Conservation (phyloP, 2,888 invertebrate genomes). For the Odontothrips loti region DNA sequence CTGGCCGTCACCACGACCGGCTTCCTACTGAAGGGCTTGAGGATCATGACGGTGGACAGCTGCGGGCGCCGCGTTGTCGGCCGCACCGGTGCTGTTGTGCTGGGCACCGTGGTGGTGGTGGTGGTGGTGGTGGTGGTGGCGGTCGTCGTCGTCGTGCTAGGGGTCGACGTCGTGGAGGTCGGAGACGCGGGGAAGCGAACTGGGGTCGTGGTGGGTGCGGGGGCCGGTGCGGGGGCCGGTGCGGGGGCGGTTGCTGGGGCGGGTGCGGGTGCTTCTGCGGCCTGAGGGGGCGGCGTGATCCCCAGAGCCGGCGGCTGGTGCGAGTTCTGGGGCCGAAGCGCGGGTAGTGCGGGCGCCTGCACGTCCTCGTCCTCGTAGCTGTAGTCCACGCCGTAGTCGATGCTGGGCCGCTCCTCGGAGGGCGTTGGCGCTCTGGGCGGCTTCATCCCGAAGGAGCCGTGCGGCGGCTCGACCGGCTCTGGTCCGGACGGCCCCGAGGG, state of each 20-base stretch:
- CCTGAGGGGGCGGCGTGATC: not conserved
- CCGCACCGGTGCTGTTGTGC: not conserved
- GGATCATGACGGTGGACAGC: slow-evolving; percentile 12
- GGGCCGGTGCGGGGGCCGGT: not conserved
- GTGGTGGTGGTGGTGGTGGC: slow-evolving; percentile 29
- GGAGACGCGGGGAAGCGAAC: not conserved
- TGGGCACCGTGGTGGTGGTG: not conserved
- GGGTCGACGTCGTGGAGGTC: slow-evolving; percentile 28
- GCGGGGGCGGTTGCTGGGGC: slow-evolving; percentile 10
- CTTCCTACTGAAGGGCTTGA: slow-evolving; percentile 1
- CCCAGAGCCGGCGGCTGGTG: not conserved
- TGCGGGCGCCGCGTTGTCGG: not conserved
- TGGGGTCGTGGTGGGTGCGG: slow-evolving; percentile 28
- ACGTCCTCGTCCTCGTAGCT: slow-evolving; percentile 7
- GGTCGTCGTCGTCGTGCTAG: slow-evolving; percentile 28
- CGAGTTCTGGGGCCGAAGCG: slow-evolving; percentile 9
- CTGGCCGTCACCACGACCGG: not conserved
- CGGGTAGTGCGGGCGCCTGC: not conserved
- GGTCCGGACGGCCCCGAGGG: not conserved
- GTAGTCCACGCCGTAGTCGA: slow-evolving; percentile 12
- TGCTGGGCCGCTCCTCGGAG: not conserved
- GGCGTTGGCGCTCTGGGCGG: not conserved
- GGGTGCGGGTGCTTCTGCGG: not conserved
- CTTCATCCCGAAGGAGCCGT: not conserved
- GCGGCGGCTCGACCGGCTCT: not conserved